Evolutionary conservation across 2,888 invertebrate species (phyloP), one percentile per base, ranked within the genome.

Genomic region (Neoascia interrupta): DNA sequence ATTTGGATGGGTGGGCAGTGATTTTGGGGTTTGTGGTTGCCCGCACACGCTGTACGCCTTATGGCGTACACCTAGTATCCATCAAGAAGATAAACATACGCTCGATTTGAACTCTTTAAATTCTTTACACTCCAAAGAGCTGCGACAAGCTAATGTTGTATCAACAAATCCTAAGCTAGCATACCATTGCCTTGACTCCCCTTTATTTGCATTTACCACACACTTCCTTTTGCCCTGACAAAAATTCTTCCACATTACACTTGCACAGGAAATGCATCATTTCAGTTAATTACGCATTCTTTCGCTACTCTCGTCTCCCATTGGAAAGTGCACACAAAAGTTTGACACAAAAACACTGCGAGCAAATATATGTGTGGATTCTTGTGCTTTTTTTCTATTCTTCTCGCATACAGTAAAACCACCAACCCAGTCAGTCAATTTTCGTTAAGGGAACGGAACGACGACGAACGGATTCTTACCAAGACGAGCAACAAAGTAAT

Each of bases 201-300:
- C 8, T 18, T 19, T 8, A 11, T 34, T 13, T 34, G 3, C 34
- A 13, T 4, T 19, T 15, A 18, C 16, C 26, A 37, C 45, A 66
- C 31, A 28, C 37, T 66, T 26, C 18, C 31, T 19, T 6, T n/a
- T n/a, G n/a, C 8, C 6, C 19, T 11, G 16, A n/a, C 15, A 21
- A 13, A 6, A 23, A 43, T 2, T 51, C 39, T 56, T 56, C 31
- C 43, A 56, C 51, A 51, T 66, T 39, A 60, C 54, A 56, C 56
- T 58, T 31, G 31, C 70, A 63, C 37, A 70, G 70, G 58, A 72
- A 72, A 72, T 66, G 72, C 64, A 66, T 68, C 56, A 68, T 79
- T 79, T 72, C 51, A 79, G 61, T 56, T 79, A 79, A 79, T 79
- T 79, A 79, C 73, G 79, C 60, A 53, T 61, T 39, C 66, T 31